phyloP scores from a whole-genome alignment of 1,140 invertebrate genomes.

The Sarcophaga peregrina region DNA sequence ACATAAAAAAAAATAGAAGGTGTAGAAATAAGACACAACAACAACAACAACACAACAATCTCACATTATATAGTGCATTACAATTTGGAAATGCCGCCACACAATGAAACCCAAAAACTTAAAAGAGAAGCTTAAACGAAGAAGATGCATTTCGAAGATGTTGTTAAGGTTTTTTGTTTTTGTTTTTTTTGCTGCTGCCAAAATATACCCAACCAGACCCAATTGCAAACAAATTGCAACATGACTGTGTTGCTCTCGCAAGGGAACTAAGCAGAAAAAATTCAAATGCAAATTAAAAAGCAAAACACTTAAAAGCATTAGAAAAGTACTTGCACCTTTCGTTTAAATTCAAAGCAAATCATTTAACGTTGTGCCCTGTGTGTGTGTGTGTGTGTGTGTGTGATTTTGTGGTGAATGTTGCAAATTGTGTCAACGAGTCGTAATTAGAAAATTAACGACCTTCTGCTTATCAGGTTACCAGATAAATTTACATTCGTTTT shows the following conservation, averaged over 20 bases:
- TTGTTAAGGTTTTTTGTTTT: too few relatives aligned
- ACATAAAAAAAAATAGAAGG: neutral
- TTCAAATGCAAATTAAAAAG: too few relatives aligned
- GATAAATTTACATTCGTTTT: too few relatives aligned
- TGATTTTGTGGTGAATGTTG: constrained; percentile 11
- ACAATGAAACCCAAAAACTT: neutral
- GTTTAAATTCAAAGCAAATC: neutral
- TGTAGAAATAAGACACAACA: constrained; percentile 18
- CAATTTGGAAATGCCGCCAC: constrained; percentile 26
- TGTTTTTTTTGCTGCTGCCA: too few relatives aligned
- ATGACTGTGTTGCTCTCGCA: neutral
- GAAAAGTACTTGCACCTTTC: constrained; percentile 21
- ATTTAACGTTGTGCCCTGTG: neutral
- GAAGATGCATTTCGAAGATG: neutral
- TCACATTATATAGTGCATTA: neutral
- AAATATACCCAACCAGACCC: neutral
- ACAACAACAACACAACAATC: neutral
- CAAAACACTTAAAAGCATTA: neutral
- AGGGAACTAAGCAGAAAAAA: neutral
- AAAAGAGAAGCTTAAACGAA: neutral
- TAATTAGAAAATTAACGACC: too few relatives aligned
- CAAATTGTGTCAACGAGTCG: neutral
- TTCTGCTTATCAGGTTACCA: too few relatives aligned
- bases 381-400: neutral
- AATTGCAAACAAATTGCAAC: constrained; percentile 18